A percentile compares a stretch with the other conserved stretches of the same genome.
Conservation (phyloP, 2,113 vertebrate species). For the Corythoichthys intestinalis region DNA sequence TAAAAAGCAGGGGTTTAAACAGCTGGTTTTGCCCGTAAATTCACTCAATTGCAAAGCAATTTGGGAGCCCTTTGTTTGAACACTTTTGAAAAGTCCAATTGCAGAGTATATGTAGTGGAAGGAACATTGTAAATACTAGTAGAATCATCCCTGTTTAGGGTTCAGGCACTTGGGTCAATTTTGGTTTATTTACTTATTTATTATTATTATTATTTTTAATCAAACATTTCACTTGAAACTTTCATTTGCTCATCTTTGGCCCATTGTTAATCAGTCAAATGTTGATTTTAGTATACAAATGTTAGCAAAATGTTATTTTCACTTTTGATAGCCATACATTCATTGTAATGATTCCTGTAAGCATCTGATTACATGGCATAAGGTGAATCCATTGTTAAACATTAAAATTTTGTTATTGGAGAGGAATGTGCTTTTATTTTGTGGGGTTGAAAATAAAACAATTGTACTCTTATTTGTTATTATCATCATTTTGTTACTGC, state of each 20-base stretch:
- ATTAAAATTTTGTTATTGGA: constrained; percentile 40
- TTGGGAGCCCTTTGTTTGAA: constrained; percentile 7
- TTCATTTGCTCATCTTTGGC: constrained; percentile 9
- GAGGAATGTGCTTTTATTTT: constrained; percentile 53
- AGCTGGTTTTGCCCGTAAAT: constrained; percentile 66
- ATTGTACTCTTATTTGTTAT: constrained; percentile 10
- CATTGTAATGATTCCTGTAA: not conserved
- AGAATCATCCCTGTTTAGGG: not conserved
- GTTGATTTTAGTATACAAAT: constrained; percentile 19
- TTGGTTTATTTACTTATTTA: no score
- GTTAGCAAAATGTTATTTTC: constrained; percentile 20
- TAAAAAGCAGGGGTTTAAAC: constrained; percentile 72
- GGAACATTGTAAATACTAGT: not conserved
- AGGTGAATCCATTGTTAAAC: constrained; percentile 54
- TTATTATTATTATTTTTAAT: not conserved
- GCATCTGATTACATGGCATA: constrained; percentile 37
- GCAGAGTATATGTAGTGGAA: not conserved
- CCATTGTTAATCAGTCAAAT: constrained; percentile 35
- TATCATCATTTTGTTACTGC: constrained; percentile 17
- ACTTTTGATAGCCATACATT: constrained; percentile 5
- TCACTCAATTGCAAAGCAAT: constrained; percentile 13
- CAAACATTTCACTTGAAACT: not conserved
- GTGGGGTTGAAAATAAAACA: constrained; percentile 8
- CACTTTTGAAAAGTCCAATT: constrained; percentile 14
- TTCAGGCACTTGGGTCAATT: constrained; percentile 1